These are phyloP conservation scores for Phoxinus phoxinus DNA, from an alignment of 2,113 vertebrate genomes.

Conservation along the genomic window DNA sequence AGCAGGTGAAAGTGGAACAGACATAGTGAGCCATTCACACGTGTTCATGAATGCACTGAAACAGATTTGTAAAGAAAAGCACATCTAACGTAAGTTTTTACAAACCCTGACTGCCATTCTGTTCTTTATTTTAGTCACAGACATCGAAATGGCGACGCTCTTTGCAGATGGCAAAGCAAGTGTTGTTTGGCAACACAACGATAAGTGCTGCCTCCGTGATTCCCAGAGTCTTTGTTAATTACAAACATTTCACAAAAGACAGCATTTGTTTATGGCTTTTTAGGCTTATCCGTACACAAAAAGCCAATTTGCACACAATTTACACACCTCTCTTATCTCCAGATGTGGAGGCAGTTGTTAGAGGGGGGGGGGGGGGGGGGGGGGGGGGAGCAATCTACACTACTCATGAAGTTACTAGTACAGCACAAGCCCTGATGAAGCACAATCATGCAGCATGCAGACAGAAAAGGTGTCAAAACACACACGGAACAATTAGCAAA, in stretches of 20 bases:
- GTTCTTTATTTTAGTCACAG: conserved; percentile 46
- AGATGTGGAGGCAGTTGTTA: conserved; percentile 72
- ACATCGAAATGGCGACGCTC: not conserved
- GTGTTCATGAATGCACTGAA: not conserved
- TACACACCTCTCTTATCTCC: conserved; percentile 69
- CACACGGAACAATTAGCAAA: conserved; percentile 57
- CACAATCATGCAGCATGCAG: conserved; percentile 59
- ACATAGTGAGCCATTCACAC: not conserved
- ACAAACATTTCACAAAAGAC: conserved; percentile 74
- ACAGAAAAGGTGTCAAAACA: conserved; percentile 54
- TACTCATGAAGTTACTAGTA: conserved; percentile 53
- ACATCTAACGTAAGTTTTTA: not conserved
- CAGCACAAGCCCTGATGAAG: conserved; percentile 8
- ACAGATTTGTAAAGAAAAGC: not conserved
- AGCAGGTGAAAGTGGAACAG: not conserved
- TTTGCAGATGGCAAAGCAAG: conserved; percentile 71
- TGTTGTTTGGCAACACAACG: conserved; percentile 71
- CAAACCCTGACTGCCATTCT: not conserved
- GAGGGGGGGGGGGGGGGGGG: conserved; percentile 15
- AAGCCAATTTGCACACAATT: conserved; percentile 77
- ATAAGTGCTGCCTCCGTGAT: conserved; percentile 66
- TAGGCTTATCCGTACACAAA: conserved; percentile 65
- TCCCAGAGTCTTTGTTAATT: conserved; percentile 75
- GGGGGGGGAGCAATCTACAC: conserved; percentile 51
- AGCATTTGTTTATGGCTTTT: conserved; percentile 64